Evolutionary conservation across 53 echinoderm and acorn worm genomes (phyloP).

Genomic region (Paracentrotus lividus): DNA sequence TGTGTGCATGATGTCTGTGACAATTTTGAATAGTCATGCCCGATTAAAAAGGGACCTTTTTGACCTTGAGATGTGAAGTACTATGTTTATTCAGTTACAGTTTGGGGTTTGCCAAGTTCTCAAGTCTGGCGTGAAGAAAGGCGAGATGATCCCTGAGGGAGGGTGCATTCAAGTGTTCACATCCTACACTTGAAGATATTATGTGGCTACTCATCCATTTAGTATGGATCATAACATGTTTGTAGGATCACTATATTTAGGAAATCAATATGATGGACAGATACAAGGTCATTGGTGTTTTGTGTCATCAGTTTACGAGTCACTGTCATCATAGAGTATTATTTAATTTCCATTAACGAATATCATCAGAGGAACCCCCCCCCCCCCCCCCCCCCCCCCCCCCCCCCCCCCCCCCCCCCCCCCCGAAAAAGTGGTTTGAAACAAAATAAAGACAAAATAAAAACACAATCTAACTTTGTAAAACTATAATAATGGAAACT

Average conservation of each 20-base stretch:
- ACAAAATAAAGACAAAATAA: no score
- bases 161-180: neutral
- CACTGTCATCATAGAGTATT: no score
- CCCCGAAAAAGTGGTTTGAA: no score
- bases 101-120: neutral
- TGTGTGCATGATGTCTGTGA: no score
- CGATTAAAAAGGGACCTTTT: neutral
- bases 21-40: neutral
- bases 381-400: no score
- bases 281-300: neutral
- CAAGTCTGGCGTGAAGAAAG: neutral
- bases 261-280: neutral
- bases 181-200: neutral
- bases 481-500: no score
- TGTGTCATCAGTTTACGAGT: neutral
- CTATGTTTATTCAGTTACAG: neutral
- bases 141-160: slow-evolving; percentile 16
- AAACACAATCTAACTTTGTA: no score
- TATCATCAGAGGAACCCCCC: no score
- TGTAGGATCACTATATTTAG: neutral
- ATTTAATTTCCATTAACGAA: no score
- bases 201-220: neutral
- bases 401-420: no score
- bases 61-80: slow-evolving; percentile 7
- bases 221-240: slow-evolving; percentile 5